Evolutionary conservation across 1,140 invertebrate species (phyloP), one percentile per base, ranked within the genome.

Genomic region (Nylanderia fulva): DNA sequence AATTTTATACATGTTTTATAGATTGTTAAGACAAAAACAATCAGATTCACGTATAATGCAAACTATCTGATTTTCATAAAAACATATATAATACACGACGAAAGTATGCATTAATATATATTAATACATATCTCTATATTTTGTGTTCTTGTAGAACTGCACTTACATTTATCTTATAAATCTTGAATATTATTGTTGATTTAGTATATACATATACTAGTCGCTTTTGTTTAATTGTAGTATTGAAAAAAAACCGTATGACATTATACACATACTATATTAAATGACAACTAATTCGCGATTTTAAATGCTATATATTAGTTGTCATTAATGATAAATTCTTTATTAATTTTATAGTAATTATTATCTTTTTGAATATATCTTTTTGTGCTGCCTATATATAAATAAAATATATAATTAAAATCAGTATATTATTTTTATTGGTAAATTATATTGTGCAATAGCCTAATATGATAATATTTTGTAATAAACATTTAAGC

Each of bases 1-100:
- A 89, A 91, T 90, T 91, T 91, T 92, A 87, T 92, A 90, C 77
- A 90, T 75, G 72, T 87, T 87, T 92, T 86, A 88, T 69, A 84
- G 29, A 86, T 77, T 86, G 74, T 87, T 91, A 87, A 88, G 77
- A 76, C 3, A 56, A 74, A 76, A 84, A 24, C 64, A 48, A 68
- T 85, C 64, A 72, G 56, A 87, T 85, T 86, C 85, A 72, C 85
- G 83, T 60, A 88, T 36, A 58, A 13, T 86, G 33, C 45, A 56
- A 86, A 85, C 27, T 27, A 64, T 76, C 56, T 61, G 48, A 18
- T 82, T 76, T 45, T 64, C 68, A 83, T 68, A 27, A 56, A 76
- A 85, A 85, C 27, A 2, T 61, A 24, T 64, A 56, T 63, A 71
- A 82, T 82, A 61, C 88, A 82, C 52, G n/a, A 54, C 48, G 66